Evolutionary conservation across 2,888 invertebrate genomes (phyloP).

Genomic region (Glyphotaelius pellucidus): DNA sequence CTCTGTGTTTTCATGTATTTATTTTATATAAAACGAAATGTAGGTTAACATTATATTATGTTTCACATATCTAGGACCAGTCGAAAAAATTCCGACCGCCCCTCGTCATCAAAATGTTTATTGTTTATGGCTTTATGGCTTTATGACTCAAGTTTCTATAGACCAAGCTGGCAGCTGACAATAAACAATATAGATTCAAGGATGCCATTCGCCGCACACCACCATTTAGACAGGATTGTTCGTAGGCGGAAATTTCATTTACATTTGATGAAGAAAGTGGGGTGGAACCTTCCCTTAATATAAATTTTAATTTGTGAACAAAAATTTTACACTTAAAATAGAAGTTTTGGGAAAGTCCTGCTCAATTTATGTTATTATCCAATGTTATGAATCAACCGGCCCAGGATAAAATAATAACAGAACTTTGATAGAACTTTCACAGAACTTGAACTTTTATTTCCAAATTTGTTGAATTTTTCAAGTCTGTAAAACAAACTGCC

Average conservation of each 20-base stretch:
- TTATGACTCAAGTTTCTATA: not conserved
- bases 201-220: not conserved
- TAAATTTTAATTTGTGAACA: too few species aligned
- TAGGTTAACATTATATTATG: not conserved
- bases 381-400: too few species aligned
- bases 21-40: not conserved
- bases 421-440: too few species aligned
- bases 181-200: not conserved
- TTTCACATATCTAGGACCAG: not conserved
- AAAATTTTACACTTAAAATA: too few species aligned
- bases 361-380: too few species aligned
- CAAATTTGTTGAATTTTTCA: too few species aligned
- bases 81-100: not conserved
- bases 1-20: not conserved
- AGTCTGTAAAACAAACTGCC: too few species aligned
- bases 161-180: not conserved
- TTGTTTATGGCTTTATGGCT: not conserved
- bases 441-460: too few species aligned
- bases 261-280: not conserved
- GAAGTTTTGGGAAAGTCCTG: too few species aligned
- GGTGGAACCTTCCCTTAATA: not conserved
- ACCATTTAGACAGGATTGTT: not conserved
- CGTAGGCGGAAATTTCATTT: not conserved
- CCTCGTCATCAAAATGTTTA: not conserved
- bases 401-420: too few species aligned